These are phyloP conservation scores for Enteromius afrohamiltoni DNA, from an alignment of 2,797 vertebrate genomes.

Conservation along the genomic window DNA sequence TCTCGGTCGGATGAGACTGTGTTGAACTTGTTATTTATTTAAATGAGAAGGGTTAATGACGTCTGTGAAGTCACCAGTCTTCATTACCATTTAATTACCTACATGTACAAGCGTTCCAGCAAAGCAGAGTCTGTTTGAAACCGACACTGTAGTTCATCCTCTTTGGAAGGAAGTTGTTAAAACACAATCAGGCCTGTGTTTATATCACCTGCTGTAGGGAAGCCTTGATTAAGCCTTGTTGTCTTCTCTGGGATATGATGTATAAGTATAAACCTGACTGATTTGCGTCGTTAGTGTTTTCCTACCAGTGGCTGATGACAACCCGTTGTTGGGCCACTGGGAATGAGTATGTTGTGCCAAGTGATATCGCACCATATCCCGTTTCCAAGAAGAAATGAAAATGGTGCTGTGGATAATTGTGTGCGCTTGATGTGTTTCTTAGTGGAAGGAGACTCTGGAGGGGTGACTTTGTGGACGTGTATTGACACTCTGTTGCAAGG, in stretches of 20 bases:
- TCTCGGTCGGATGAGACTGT: constrained; percentile 18
- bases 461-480: constrained; percentile 73
- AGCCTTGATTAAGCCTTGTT: constrained; percentile 50
- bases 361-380: constrained; percentile 33
- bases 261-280: constrained; percentile 1
- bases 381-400: constrained; percentile 47
- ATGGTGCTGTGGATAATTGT: constrained; percentile 35
- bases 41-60: constrained; percentile 57
- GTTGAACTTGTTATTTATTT: constrained; percentile 57
- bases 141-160: constrained; percentile 44
- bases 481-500: constrained; percentile 73
- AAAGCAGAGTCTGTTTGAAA: constrained; percentile 52
- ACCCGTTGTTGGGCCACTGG: constrained; percentile 25
- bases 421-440: constrained; percentile 30
- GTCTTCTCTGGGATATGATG: constrained; percentile 8
- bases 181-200: constrained; percentile 41
- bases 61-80: constrained; percentile 55
- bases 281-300: constrained; percentile 14
- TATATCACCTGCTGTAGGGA: constrained; percentile 37
- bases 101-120: constrained; percentile 49
- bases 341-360: constrained; percentile 26
- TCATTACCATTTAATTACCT: constrained; percentile 65
- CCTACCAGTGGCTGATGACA: constrained; percentile 42
- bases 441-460: constrained; percentile 51
- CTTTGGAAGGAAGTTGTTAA: constrained; percentile 53